These are phyloP conservation scores for Lophotis ruficrista DNA, from an alignment of 2,113 vertebrate species.

Conservation along the genomic window DNA sequence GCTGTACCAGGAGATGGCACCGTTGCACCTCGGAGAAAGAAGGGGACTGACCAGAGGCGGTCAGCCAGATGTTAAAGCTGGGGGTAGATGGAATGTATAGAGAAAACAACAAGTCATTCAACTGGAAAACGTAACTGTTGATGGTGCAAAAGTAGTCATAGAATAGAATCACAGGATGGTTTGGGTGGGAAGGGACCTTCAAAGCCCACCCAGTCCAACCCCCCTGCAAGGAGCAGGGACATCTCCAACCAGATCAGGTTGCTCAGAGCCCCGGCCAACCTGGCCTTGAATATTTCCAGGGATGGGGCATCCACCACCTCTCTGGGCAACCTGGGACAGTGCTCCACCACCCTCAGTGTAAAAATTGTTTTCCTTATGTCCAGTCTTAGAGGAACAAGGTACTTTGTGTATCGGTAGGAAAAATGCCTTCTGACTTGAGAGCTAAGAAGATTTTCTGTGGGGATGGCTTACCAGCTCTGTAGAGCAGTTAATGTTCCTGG, in stretches of 20 bases:
- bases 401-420: neutral
- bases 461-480: neutral
- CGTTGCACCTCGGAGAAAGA: neutral
- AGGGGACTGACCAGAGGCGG: accelerated
- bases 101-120: neutral
- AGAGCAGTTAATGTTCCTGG: neutral
- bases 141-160: neutral
- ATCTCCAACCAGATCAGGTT: too few species aligned
- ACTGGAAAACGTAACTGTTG: neutral
- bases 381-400: neutral
- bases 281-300: too few species aligned
- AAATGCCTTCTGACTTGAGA: neutral
- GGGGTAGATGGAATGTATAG: neutral
- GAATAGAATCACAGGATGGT: too few species aligned
- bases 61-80: neutral
- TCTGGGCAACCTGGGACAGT: too few species aligned
- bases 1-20: conserved; percentile 31
- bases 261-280: too few species aligned
- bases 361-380: too few species aligned
- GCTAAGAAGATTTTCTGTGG: neutral
- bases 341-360: too few species aligned
- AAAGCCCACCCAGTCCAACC: too few species aligned
- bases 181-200: too few species aligned
- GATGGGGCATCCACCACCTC: too few species aligned
- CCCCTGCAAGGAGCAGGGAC: too few species aligned